Base-by-base conservation (phyloP, 1,140 invertebrate species). In the Heliothis subflexa region DNA sequence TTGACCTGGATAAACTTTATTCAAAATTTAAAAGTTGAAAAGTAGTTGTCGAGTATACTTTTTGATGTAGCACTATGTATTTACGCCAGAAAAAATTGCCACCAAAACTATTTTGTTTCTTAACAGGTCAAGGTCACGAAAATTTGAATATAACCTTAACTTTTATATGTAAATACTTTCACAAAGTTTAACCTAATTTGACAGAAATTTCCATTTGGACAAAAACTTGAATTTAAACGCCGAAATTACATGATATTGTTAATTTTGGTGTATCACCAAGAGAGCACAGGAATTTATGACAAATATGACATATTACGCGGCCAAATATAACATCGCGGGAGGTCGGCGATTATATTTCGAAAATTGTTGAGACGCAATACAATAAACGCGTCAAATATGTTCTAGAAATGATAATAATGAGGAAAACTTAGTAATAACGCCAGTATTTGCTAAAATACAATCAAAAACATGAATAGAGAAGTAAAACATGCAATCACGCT, bases 241-340 rank as follows among this genome's bases (percentile, higher is more conserved):
- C 40, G 12, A 16, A 18, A 45, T 11, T 16, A 14, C 33, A 25
- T 25, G 4, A 11, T 68, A 50, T 14, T 28, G 28, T 3, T 52
- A 21, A 21, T 70, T 50, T 52, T n/a, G 12, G 1, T 50, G 25
- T 28, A 50, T 52, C 28, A 14, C 21, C 14, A 74, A 62, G n/a
- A 12, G 14, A 59, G 5, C 4, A 62, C 72, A 49, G n/a, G 16
- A 74, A 74, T 74, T 74, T 66, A 13, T 5, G 55, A 61, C 16
- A 49, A 61, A 21, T 61, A 25, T 74, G 72, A 74, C 72, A 62
- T 74, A 74, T 49, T 61, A 74, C 3, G n/a, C 72, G 55, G 61
- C 72, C 57, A 74, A 74, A 74, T 74, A 49, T 1, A 74, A 21
- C 47, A 11, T 9, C 0, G 12, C 4, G 18, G 33, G 47, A 52